These are phyloP conservation scores for Cathartes aura DNA, from an alignment of 2,113 vertebrate species.

Conservation along the genomic window DNA sequence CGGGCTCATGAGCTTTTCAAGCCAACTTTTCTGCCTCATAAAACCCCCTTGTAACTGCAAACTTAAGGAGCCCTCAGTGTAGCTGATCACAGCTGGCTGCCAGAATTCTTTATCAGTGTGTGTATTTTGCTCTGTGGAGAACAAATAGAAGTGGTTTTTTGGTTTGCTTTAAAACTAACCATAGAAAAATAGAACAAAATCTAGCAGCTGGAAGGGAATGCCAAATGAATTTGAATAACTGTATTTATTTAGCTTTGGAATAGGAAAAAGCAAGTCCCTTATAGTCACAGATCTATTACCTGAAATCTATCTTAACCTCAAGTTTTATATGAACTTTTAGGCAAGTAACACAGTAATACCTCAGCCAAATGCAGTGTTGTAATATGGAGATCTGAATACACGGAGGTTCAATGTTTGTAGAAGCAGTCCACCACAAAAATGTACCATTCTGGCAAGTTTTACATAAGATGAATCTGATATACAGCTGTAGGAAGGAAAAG, in stretches of 20 bases:
- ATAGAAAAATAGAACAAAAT: background rate
- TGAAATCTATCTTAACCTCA: background rate
- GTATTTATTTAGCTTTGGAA: background rate
- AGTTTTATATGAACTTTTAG: background rate
- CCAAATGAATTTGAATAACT: background rate
- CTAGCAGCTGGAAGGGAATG: background rate
- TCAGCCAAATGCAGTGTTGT: background rate
- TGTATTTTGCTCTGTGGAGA: background rate
- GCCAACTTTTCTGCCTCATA: background rate
- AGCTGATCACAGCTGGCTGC: background rate
- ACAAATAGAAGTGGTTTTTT: background rate
- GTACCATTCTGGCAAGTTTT: background rate
- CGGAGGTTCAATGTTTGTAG: background rate
- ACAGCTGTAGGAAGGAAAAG: background rate
- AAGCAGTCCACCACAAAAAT: background rate
- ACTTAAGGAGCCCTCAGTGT: background rate
- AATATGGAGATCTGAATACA: background rate
- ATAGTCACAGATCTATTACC: background rate
- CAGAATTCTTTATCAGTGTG: background rate
- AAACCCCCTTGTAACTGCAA: background rate
- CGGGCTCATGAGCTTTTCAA: background rate
- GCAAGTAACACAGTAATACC: background rate
- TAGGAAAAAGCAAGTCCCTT: background rate
- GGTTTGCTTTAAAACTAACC: background rate
- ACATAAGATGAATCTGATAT: fast-evolving